Conservation (phyloP, 2,113 vertebrate genomes). For the Peromyscus leucopus region DNA sequence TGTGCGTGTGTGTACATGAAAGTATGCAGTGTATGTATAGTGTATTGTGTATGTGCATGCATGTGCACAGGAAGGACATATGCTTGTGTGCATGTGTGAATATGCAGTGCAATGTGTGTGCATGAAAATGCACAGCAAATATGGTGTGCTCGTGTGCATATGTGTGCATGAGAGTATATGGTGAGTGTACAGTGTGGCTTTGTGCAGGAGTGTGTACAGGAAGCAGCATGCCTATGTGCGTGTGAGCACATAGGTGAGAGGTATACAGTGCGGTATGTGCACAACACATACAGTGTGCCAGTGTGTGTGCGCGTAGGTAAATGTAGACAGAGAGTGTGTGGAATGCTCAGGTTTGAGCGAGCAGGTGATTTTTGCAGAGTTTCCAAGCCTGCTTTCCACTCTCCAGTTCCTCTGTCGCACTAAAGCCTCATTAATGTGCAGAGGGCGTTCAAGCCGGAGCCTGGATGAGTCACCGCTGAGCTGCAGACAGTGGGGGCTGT, state of each 20-base stretch:
- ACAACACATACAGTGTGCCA: not conserved
- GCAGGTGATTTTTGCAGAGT: not conserved
- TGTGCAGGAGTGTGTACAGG: not conserved
- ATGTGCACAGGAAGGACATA: not conserved
- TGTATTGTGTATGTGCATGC: too few relatives aligned
- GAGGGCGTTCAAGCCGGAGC: not conserved
- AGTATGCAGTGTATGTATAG: too few relatives aligned
- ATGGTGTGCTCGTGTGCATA: not conserved
- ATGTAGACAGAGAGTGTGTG: too few relatives aligned
- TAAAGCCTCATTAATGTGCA: constrained; percentile 45
- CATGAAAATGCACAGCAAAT: not conserved
- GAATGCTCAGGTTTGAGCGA: not conserved
- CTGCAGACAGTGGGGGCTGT: constrained; percentile 42
- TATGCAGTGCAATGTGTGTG: not conserved
- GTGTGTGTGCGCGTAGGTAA: not conserved
- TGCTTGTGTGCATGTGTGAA: not conserved
- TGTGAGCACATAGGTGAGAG: not conserved
- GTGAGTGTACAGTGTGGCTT: not conserved
- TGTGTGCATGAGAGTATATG: not conserved
- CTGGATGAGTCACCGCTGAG: constrained; percentile 63
- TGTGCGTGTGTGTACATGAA: not conserved
- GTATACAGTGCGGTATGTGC: too few relatives aligned
- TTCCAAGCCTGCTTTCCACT: not conserved
- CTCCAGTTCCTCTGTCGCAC: not conserved
- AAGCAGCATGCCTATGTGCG: not conserved